These are phyloP conservation scores for Spermophilus dauricus DNA, from an alignment of 2,113 vertebrate genomes.

Conservation along the genomic window DNA sequence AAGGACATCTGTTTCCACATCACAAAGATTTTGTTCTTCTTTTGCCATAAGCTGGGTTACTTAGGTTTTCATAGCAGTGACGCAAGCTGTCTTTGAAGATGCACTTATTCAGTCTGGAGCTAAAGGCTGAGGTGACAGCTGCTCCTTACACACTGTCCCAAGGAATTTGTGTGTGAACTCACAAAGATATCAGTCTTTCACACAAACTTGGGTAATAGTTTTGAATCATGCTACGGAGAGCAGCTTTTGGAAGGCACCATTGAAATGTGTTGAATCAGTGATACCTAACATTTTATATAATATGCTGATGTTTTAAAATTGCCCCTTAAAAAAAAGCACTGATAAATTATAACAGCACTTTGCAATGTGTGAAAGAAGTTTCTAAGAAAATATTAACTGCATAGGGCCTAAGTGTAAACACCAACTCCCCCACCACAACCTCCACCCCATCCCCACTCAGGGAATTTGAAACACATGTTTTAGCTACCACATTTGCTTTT, in stretches of 20 bases:
- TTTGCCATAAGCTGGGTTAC: conserved; percentile 43
- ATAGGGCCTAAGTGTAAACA: background rate
- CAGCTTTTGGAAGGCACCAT: background rate
- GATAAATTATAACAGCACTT: background rate
- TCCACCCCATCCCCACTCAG: fast-evolving
- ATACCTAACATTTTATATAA: background rate
- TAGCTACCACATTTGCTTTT: background rate
- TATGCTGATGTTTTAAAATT: background rate
- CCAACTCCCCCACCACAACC: background rate
- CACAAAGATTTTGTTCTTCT: conserved; percentile 54
- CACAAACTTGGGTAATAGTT: background rate
- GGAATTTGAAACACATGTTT: background rate
- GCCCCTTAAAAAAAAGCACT: background rate
- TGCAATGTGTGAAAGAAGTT: conserved; percentile 27
- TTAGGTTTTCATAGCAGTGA: conserved; percentile 67
- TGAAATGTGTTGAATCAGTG: background rate
- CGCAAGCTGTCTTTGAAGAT: conserved; percentile 64
- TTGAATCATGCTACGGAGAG: background rate
- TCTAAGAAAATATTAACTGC: background rate
- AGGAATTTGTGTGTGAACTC: background rate
- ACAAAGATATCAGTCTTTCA: background rate
- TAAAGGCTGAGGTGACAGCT: background rate
- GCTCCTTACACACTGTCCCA: background rate
- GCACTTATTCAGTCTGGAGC: background rate
- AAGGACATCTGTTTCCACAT: conserved; percentile 76